These are phyloP conservation scores for Plagiodera versicolora DNA, from an alignment of 2,888 invertebrate species.

Conservation along the genomic window DNA sequence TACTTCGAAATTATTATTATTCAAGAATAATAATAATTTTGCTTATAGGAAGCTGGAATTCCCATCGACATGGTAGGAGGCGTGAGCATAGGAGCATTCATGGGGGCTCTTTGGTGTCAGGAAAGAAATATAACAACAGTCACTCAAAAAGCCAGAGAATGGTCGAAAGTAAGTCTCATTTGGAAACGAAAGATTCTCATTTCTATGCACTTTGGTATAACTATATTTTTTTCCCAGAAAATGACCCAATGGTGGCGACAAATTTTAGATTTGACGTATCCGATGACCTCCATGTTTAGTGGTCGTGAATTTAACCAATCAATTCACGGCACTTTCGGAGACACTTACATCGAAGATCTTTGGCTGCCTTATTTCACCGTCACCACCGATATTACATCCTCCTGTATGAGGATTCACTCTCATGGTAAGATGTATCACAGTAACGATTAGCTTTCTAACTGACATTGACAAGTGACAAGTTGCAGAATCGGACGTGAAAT, in stretches of 20 bases:
- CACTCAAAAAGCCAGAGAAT: conserved; percentile 92
- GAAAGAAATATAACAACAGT: conserved; percentile 89
- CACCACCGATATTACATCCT: conserved; percentile 96
- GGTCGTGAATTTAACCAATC: conserved; percentile 93
- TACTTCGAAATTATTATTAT: no score
- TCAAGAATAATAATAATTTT: no score
- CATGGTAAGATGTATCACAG: conserved; percentile 73
- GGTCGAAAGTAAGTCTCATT: conserved; percentile 91
- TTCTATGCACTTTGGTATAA: conserved; percentile 3
- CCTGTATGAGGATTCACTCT: conserved; percentile 91
- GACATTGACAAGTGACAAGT: not conserved
- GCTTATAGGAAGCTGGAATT: conserved; percentile 95
- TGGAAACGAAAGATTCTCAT: not conserved
- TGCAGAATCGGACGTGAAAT: no score
- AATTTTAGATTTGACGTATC: conserved; percentile 94
- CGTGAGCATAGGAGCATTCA: conserved; percentile 97
- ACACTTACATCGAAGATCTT: conserved; percentile 95
- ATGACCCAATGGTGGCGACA: conserved; percentile 98
- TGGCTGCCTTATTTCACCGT: conserved; percentile 99
- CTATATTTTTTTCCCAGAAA: conserved; percentile 71
- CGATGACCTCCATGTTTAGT: conserved; percentile 98
- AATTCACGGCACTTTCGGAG: conserved; percentile 87
- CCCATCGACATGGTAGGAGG: conserved; percentile 99
- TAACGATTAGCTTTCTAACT: not conserved
- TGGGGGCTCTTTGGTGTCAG: conserved; percentile 97